These are phyloP conservation scores for Achatina immaculata DNA, from an alignment of 1,140 invertebrate genomes.

Conservation along the genomic window DNA sequence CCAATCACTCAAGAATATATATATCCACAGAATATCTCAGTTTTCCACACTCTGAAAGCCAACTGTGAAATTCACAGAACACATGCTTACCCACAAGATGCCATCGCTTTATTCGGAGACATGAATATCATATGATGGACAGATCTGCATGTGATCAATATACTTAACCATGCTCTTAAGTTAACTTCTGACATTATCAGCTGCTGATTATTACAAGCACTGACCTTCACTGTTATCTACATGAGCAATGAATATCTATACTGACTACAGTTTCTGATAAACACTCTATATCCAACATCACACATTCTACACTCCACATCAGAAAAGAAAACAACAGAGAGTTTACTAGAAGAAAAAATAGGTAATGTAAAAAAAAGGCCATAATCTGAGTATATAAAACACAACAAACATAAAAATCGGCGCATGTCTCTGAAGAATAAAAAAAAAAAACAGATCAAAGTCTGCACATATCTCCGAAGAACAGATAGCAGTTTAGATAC, in stretches of 20 bases:
- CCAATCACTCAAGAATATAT: neutral
- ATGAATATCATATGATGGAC: conserved; percentile 1
- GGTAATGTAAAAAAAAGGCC: too few species aligned
- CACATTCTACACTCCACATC: neutral
- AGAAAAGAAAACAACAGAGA: neutral
- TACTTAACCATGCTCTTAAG: neutral
- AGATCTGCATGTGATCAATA: conserved; percentile 10
- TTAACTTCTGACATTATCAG: neutral
- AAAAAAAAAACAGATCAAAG: too few species aligned
- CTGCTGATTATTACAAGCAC: neutral
- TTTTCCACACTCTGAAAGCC: neutral
- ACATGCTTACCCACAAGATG: neutral
- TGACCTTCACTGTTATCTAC: neutral
- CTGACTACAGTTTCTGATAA: neutral
- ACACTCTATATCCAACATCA: neutral
- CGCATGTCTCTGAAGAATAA: too few species aligned
- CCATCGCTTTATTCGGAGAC: conserved; percentile 5
- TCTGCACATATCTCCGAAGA: too few species aligned
- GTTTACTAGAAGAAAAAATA: neutral
- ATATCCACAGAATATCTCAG: neutral
- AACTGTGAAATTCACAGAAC: neutral
- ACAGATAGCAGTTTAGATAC: too few species aligned
- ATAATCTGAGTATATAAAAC: too few species aligned
- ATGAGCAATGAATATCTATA: neutral
- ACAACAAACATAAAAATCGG: too few species aligned